These are phyloP conservation scores for Gallinago jamesoni DNA, from an alignment of 2,113 vertebrate species.

Conservation along the genomic window DNA sequence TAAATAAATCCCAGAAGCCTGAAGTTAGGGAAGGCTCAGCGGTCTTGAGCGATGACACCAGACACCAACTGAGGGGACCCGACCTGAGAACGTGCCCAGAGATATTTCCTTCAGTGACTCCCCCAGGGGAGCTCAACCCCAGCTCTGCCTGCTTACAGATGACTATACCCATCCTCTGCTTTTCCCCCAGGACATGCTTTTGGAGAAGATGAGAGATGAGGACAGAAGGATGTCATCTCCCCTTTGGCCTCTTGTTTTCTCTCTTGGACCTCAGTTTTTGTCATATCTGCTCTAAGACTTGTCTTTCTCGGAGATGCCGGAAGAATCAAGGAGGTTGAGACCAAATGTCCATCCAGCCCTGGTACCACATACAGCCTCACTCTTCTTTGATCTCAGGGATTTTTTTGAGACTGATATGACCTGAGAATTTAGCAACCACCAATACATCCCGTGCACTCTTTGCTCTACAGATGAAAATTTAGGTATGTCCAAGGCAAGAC, in stretches of 20 bases:
- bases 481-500: not conserved
- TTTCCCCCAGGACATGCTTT: not conserved
- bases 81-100: not conserved
- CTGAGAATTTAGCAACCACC: not conserved
- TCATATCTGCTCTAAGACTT: not conserved
- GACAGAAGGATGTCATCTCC: not conserved
- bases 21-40: not conserved
- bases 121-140: not conserved
- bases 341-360: not conserved
- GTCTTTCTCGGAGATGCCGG: not conserved
- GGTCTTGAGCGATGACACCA: not conserved
- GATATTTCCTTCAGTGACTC: not conserved
- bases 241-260: not conserved
- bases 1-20: not conserved
- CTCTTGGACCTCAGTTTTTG: not conserved
- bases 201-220: not conserved
- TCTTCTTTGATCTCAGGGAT: not conserved
- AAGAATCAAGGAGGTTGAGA: not conserved
- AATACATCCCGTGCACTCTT: not conserved
- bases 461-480: not conserved
- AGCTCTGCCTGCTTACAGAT: not conserved
- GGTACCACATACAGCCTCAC: not conserved
- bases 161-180: not conserved
- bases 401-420: not conserved
- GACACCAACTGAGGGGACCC: not conserved